phyloP scores from a whole-genome alignment of 1,140 invertebrate species.

The Apis dorsata region DNA sequence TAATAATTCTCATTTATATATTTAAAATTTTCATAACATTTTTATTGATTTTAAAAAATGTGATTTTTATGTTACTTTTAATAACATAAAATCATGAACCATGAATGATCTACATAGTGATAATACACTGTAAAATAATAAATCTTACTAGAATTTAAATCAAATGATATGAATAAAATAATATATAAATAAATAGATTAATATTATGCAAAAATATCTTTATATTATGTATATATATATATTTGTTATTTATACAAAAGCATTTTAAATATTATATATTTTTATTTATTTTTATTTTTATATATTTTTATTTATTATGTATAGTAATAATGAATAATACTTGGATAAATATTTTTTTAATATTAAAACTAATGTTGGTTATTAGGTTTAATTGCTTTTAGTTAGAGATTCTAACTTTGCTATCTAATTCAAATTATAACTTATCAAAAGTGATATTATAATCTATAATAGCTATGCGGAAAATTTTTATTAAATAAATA shows the following conservation, averaged over 20 bases:
- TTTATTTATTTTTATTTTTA: neutral
- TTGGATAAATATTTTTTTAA: too few relatives aligned
- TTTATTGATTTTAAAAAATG: neutral
- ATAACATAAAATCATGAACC: slow-evolving; percentile 9
- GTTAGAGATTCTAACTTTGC: too few relatives aligned
- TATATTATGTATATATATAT: neutral
- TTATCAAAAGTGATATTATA: too few relatives aligned
- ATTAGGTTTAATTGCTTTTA: too few relatives aligned
- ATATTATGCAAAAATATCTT: neutral
- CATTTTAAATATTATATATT: neutral
- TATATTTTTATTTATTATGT: neutral
- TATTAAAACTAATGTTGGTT: too few relatives aligned
- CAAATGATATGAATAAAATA: neutral
- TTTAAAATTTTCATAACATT: slow-evolving; percentile 15
- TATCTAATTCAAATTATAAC: too few relatives aligned
- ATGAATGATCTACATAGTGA: neutral
- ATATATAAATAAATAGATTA: neutral
- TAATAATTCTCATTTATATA: slow-evolving; percentile 7
- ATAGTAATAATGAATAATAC: neutral
- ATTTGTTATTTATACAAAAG: neutral
- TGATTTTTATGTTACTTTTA: neutral
- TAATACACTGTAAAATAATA: neutral
- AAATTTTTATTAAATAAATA: too few relatives aligned
- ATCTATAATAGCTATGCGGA: too few relatives aligned
- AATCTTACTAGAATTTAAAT: neutral